phyloP scores from a whole-genome alignment of 1,140 invertebrate species.

The Lasioglossum albipes region DNA sequence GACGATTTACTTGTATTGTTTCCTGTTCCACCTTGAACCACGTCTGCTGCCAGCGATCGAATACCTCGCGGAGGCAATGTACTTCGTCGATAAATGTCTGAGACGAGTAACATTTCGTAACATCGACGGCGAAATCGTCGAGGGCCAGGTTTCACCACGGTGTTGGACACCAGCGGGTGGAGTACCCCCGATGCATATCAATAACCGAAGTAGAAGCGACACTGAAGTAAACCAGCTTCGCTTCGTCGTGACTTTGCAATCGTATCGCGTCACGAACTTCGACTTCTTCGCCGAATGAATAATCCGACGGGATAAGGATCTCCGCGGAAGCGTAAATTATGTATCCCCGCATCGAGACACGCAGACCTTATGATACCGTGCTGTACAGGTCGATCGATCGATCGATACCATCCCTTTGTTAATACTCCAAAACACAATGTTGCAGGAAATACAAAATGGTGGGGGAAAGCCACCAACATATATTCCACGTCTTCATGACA shows the following conservation, averaged over 20 bases:
- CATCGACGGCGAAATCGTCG: not conserved
- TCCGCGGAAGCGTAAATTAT: slow-evolving; percentile 3
- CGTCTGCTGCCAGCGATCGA: too few relatives aligned
- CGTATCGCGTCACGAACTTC: slow-evolving; percentile 3
- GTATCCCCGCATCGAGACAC: not conserved
- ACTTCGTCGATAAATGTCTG: too few relatives aligned
- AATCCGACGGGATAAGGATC: not conserved
- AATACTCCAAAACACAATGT: not conserved
- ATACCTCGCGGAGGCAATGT: too few relatives aligned
- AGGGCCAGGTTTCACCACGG: not conserved
- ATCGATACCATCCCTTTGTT: not conserved
- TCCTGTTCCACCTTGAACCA: too few relatives aligned
- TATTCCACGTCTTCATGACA: too few relatives aligned
- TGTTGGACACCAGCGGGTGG: not conserved
- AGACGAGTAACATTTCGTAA: not conserved
- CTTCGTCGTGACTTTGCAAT: slow-evolving; percentile 20
- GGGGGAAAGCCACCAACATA: too few relatives aligned
- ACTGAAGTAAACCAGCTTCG: slow-evolving; percentile 11
- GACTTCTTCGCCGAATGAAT: not conserved
- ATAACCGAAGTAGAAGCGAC: slow-evolving; percentile 16
- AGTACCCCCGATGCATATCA: slow-evolving; percentile 21
- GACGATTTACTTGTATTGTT: too few relatives aligned
- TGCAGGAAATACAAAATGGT: too few relatives aligned
- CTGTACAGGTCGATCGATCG: not conserved
- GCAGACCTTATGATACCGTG: not conserved